Conservation (phyloP, 2,797 vertebrate genomes). For the Enteromius mattozi region DNA sequence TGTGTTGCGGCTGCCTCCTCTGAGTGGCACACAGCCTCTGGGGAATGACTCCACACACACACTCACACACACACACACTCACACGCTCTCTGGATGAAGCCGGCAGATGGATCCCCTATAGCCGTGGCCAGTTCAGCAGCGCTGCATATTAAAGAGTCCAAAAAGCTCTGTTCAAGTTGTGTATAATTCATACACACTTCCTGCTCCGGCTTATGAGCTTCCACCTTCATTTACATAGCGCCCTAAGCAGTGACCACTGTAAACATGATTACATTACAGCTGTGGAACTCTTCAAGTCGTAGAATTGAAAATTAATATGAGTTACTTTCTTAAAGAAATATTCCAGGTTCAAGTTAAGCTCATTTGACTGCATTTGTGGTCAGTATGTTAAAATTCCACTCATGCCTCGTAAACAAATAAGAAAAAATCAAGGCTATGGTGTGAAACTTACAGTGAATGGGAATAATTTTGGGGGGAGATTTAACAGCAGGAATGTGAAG, state of each 20-base stretch:
- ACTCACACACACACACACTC: conserved; percentile 43
- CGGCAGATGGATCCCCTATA: conserved; percentile 68
- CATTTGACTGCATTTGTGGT: neutral
- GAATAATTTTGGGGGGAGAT: neutral
- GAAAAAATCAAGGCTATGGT: neutral
- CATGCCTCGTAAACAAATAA: neutral
- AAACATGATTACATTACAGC: conserved; percentile 29
- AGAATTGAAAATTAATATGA: neutral
- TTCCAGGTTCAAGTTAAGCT: neutral
- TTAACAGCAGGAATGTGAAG: neutral
- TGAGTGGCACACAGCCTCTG: conserved; percentile 59
- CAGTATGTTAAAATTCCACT: neutral
- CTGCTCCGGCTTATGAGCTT: conserved; percentile 57
- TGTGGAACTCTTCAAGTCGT: conserved; percentile 6
- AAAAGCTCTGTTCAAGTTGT: conserved; percentile 60
- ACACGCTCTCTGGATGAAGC: conserved; percentile 46
- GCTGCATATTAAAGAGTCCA: conserved; percentile 66
- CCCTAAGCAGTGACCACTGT: conserved; percentile 47
- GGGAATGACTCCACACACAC: conserved; percentile 55
- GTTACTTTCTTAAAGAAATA: neutral
- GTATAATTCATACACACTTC: conserved; percentile 66
- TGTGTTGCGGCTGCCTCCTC: conserved; percentile 47
- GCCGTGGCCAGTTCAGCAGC: conserved; percentile 62
- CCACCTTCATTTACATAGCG: conserved; percentile 58
- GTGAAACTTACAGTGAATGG: neutral